Percentiles rank a stretch among this genome's conserved stretches.
Conservation (phyloP, 2,888 invertebrate genomes). For the Acleris emargana region DNA sequence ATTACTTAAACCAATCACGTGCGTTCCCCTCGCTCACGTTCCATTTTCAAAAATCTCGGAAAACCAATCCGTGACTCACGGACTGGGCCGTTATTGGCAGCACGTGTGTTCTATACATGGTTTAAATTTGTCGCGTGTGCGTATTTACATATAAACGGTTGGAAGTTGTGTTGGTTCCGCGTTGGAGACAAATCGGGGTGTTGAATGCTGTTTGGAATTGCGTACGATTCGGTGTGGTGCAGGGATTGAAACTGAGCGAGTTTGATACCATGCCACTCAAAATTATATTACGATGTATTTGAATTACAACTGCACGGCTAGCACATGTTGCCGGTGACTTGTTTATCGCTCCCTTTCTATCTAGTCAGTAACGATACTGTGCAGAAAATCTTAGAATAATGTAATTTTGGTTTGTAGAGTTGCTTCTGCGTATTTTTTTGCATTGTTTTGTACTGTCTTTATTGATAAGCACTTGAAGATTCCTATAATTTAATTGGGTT, state of each 20-base stretch:
- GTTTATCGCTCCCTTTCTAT: too few species aligned
- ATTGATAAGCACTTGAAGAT: too few species aligned
- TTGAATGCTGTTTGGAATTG: constrained; percentile 37
- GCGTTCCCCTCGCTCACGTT: constrained; percentile 63
- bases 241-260: neutral
- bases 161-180: constrained; percentile 29
- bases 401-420: too few species aligned
- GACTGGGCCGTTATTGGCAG: constrained; percentile 12
- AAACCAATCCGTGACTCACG: constrained; percentile 34
- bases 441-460: too few species aligned
- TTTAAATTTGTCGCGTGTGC: constrained; percentile 30
- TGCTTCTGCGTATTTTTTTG: too few species aligned
- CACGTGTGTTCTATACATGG: constrained; percentile 48
- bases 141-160: constrained; percentile 50
- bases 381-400: too few species aligned
- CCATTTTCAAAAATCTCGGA: constrained; percentile 52
- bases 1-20: constrained; percentile 65
- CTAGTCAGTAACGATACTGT: too few species aligned
- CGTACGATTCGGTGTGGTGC: constrained; percentile 6
- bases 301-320: too few species aligned
- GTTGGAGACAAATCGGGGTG: constrained; percentile 40
- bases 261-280: neutral
- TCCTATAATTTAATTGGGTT: too few species aligned
- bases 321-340: too few species aligned
- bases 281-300: too few species aligned